phyloP scores from a whole-genome alignment of 2,888 invertebrate species.

The Scaptomyza polygonia region DNA sequence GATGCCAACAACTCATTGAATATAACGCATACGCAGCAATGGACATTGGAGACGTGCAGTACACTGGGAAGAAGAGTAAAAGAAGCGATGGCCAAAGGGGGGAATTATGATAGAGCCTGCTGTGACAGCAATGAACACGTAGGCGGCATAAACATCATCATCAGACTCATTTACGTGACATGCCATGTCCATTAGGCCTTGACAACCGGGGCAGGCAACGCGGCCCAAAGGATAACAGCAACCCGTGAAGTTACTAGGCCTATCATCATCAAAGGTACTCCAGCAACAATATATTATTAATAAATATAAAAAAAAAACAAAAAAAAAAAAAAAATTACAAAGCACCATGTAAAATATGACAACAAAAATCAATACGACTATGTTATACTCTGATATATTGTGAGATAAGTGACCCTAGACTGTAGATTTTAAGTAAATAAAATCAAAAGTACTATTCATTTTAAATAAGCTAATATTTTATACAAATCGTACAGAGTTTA shows the following conservation, averaged over 20 bases:
- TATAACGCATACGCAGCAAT: constrained; percentile 66
- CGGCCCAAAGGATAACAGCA: constrained; percentile 72
- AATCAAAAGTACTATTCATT: no score
- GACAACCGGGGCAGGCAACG: constrained; percentile 22
- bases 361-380: neutral
- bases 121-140: constrained; percentile 75
- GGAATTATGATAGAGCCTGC: constrained; percentile 47
- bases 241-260: constrained; percentile 75
- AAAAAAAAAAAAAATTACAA: constrained; percentile 27
- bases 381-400: neutral
- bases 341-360: constrained; percentile 13
- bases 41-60: constrained; percentile 21
- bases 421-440: no score
- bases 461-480: no score
- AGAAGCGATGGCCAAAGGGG: neutral
- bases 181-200: constrained; percentile 67
- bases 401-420: no score
- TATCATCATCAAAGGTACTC: constrained; percentile 54
- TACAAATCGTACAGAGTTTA: no score
- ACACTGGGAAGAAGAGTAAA: constrained; percentile 1
- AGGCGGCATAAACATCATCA: constrained; percentile 65
- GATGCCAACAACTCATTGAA: constrained; percentile 66
- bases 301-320: constrained; percentile 30
- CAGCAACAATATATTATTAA: constrained; percentile 20
- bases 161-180: constrained; percentile 73